These are phyloP conservation scores for Odontothrips loti DNA, from an alignment of 2,888 invertebrate species.

Conservation along the genomic window DNA sequence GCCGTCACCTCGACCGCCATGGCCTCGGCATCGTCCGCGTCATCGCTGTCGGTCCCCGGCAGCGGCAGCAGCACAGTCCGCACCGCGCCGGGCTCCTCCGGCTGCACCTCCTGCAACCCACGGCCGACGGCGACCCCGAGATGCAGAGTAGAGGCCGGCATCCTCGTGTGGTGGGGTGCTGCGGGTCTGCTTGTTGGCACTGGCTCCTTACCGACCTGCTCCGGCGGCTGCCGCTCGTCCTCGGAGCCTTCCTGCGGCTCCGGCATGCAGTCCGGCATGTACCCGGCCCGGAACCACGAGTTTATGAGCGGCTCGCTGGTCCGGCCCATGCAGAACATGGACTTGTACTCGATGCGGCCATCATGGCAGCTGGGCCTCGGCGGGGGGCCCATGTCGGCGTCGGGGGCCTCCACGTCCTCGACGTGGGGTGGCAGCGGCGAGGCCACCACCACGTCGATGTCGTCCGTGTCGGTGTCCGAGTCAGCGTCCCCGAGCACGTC, in stretches of 20 bases:
- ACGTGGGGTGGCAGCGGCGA: not conserved
- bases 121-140: not conserved
- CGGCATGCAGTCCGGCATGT: not conserved
- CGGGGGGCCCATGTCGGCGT: not conserved
- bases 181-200: not conserved
- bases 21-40: not conserved
- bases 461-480: not conserved
- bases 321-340: not conserved
- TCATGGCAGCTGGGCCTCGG: not conserved
- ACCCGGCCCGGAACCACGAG: constrained; percentile 10
- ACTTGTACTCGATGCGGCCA: not conserved
- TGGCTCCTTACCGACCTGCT: not conserved
- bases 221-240: not conserved
- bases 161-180: not conserved
- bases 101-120: not conserved
- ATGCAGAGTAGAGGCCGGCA: too few relatives aligned
- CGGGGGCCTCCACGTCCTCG: not conserved
- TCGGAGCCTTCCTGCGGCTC: not conserved
- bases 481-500: not conserved
- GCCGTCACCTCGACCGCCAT: not conserved
- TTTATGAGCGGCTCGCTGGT: constrained; percentile 10
- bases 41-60: not conserved
- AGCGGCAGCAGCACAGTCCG: constrained; percentile 1
- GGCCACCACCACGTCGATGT: constrained; percentile 16
- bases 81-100: not conserved